A percentile compares a stretch with the other conserved stretches of the same genome.
Conservation (phyloP, 2,113 vertebrate species). For the Calyptomena viridis region DNA sequence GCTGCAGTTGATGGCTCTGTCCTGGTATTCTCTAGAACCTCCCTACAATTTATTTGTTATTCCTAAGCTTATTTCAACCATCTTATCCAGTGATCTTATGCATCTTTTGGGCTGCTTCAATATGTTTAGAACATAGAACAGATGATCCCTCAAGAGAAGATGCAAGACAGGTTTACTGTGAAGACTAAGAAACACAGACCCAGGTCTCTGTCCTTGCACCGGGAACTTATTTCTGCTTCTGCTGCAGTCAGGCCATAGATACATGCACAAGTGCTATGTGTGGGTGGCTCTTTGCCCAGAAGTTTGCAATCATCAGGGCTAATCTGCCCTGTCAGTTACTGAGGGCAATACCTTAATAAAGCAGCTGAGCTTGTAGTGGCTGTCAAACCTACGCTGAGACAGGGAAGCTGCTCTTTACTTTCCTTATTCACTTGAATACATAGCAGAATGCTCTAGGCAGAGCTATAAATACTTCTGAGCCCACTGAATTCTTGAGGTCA, state of each 20-base stretch:
- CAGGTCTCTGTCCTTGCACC: neutral
- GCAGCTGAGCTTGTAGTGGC: neutral
- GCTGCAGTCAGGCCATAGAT: neutral
- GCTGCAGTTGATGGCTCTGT: neutral
- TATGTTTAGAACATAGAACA: neutral
- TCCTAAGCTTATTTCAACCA: neutral
- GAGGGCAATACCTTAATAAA: neutral
- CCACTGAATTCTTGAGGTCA: slow-evolving; percentile 26
- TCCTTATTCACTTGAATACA: neutral
- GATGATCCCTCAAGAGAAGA: neutral
- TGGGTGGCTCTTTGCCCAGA: neutral
- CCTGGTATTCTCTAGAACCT: neutral
- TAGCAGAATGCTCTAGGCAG: slow-evolving; percentile 32
- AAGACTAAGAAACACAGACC: neutral
- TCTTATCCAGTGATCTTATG: neutral
- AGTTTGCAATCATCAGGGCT: neutral
- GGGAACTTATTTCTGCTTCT: neutral
- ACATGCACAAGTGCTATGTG: neutral
- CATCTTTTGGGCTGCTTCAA: neutral
- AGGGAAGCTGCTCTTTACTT: neutral
- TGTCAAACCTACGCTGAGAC: neutral
- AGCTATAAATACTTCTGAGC: slow-evolving; percentile 51
- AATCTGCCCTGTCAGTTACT: neutral
- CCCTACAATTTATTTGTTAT: neutral
- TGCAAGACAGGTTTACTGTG: neutral